Evolutionary conservation across 2,113 vertebrate species (phyloP), one percentile per base, ranked within the genome.

Genomic region (Pogonocichla stellata): DNA sequence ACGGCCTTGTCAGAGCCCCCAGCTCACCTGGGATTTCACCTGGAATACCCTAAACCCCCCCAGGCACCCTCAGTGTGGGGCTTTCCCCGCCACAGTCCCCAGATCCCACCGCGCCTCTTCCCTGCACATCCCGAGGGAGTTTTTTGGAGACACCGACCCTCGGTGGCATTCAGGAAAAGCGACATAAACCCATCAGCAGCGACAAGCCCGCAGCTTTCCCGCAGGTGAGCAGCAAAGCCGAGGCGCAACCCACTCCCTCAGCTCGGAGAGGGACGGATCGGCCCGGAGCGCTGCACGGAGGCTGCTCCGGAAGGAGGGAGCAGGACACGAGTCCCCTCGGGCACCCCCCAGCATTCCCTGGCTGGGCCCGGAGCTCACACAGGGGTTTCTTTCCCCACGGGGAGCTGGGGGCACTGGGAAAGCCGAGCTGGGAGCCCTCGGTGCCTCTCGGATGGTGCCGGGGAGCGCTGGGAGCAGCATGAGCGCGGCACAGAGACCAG

Each of bases 61-160:
- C 24, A 9, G 28, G 1, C 3, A 7, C 8, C 13, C 47, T 43
- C 38, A 4, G 38, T 0, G 1, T 0, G n/a, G 22, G n/a, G 20
- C 18, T 58, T 4, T 47, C 53, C 48, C 64, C 8, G 58, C 42
- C 19, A 1, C 58, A 11, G 10, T 1, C 28, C 75, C 75, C 24
- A 10, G 0, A 73, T 23, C 50, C 71, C 65, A 0, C 34, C 0
- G 28, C 31, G 18, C 16, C 12, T 26, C 43, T 23, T 15, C 43
- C 54, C 65, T 0, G 43, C 36, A 1, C 9, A 2, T n/a, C 60
- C 51, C 0, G 33, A 11, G 71, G 19, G 50, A 0, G 1, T 0
- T 3, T 8, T 25, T 6, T 3, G 56, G 66, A 14, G 20, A 4
- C 34, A 0, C 48, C 3, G 38, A 23, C 8, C 38, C 53, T 3